phyloP scores from a whole-genome alignment of 2,113 vertebrate species.

The Lophochroa leadbeateri region DNA sequence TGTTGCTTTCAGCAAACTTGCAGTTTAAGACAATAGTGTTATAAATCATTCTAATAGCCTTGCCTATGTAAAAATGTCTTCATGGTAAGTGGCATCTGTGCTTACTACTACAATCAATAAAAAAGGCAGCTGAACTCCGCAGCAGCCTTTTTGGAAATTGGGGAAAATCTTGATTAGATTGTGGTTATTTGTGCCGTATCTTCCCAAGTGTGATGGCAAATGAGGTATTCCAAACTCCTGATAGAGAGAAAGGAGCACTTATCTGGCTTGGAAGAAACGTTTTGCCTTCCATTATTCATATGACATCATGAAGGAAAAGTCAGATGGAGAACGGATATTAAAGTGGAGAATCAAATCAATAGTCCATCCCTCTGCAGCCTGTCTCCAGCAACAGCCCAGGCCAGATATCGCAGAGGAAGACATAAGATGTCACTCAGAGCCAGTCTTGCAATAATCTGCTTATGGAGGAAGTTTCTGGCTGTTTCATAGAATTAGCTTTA shows the following conservation, averaged over 20 bases:
- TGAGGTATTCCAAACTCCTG: not conserved
- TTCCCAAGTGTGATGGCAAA: conserved; percentile 1
- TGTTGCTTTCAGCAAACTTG: conserved; percentile 31
- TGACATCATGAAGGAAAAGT: conserved; percentile 24
- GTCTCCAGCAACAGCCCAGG: not conserved
- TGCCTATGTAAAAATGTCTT: not conserved
- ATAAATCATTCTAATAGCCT: conserved; percentile 53
- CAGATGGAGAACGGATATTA: not conserved
- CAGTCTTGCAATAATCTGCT: conserved; percentile 21
- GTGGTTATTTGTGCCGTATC: not conserved
- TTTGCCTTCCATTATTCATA: conserved; percentile 25
- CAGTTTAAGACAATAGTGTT: not conserved
- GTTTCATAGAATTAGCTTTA: conserved; percentile 26
- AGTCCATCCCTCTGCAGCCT: not conserved
- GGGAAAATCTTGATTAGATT: conserved; percentile 38
- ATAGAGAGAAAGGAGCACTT: not conserved
- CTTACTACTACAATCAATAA: conserved; percentile 16
- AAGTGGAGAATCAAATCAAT: conserved; percentile 39
- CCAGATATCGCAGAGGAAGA: not conserved
- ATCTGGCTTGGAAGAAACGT: not conserved
- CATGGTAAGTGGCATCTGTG: not conserved
- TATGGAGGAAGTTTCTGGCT: conserved; percentile 27
- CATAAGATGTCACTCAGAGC: not conserved
- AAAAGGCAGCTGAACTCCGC: conserved; percentile 27
- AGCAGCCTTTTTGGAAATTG: conserved; percentile 18